Percentiles rank a stretch among this genome's conserved stretches.
Conservation (phyloP, 2,113 vertebrate species). For the Ammospiza nelsoni region DNA sequence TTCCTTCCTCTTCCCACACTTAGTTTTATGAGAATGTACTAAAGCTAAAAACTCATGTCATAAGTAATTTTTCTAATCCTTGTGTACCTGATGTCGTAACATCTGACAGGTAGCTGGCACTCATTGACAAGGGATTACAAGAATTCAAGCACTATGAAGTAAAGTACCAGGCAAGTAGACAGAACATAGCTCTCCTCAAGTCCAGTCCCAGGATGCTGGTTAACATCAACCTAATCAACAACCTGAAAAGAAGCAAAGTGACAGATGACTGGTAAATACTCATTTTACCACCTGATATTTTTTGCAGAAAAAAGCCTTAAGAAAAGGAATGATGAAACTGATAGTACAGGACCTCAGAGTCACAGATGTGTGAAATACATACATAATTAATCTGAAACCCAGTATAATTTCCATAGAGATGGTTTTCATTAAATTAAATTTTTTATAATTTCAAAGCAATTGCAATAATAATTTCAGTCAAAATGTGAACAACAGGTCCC, state of each 20-base stretch:
- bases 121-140: not conserved
- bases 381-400: constrained; percentile 59
- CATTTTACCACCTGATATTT: not conserved
- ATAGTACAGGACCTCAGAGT: constrained; percentile 34
- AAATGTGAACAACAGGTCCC: constrained; percentile 36
- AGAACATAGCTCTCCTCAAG: not conserved
- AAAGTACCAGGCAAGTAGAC: not conserved
- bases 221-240: not conserved
- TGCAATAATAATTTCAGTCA: constrained; percentile 49
- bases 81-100: not conserved
- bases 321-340: constrained; percentile 43
- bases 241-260: not conserved
- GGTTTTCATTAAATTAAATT: constrained; percentile 41
- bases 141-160: not conserved
- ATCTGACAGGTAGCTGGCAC: not conserved
- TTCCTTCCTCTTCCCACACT: not conserved
- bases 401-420: constrained; percentile 60
- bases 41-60: not conserved
- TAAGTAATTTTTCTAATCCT: constrained; percentile 16
- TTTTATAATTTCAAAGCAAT: constrained; percentile 59
- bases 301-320: constrained; percentile 32
- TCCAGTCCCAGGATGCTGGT: not conserved
- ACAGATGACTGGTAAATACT: not conserved
- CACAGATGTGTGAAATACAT: constrained; percentile 61
- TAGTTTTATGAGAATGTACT: not conserved